These are phyloP conservation scores for Mormyrus lacerda DNA, from an alignment of 2,113 vertebrate species.

Conservation along the genomic window DNA sequence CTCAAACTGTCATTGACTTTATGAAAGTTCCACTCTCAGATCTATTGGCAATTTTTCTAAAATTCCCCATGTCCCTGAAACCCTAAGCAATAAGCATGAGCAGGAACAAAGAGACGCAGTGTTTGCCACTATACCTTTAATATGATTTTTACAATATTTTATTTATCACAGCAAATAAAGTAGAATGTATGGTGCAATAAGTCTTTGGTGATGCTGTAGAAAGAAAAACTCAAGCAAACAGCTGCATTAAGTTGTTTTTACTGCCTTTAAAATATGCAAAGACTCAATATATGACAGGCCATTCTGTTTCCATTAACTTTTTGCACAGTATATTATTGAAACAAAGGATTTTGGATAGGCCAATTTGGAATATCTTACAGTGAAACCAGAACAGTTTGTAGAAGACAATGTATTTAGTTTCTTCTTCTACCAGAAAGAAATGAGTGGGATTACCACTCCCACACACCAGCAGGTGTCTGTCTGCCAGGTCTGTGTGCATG, in stretches of 20 bases:
- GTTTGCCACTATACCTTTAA: not conserved
- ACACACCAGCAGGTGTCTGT: not conserved
- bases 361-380: not conserved
- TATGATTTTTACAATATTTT: not conserved
- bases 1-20: not conserved
- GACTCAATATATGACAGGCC: not conserved
- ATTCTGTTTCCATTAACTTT: not conserved
- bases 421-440: not conserved
- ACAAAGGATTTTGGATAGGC: not conserved
- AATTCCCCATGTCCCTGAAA: not conserved
- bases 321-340: not conserved
- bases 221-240: not conserved
- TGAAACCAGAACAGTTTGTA: not conserved
- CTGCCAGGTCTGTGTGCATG: not conserved
- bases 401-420: not conserved
- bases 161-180: not conserved
- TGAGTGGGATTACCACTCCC: not conserved
- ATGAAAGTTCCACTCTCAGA: not conserved
- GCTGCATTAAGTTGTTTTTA: not conserved
- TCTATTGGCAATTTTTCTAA: not conserved
- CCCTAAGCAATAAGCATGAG: not conserved
- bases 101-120: not conserved
- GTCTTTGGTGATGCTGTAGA: not conserved
- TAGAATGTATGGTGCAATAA: not conserved
- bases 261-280: not conserved